Conservation (phyloP, 1,140 invertebrate species). For the Onthophagus taurus region DNA sequence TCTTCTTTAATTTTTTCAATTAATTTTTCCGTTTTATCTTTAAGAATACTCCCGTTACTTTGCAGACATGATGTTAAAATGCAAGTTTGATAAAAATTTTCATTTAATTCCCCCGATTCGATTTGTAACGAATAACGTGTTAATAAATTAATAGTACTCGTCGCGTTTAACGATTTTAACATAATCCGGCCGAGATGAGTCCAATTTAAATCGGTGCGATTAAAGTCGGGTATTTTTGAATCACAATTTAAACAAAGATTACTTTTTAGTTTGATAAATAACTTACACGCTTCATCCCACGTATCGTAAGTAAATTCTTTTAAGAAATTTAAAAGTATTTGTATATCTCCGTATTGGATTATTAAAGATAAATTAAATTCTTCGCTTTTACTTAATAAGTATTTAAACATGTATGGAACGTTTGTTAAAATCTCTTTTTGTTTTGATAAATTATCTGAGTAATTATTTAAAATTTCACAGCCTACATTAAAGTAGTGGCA, state of each 20-base stretch:
- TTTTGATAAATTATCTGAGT: conserved; percentile 12
- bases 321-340: conserved; percentile 21
- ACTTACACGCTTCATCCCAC: conserved; percentile 28
- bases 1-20: conserved; percentile 14
- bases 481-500: conserved; percentile 24
- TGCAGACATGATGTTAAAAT: conserved; percentile 24
- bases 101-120: conserved; percentile 31
- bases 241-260: conserved; percentile 36
- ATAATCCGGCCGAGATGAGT: conserved; percentile 29
- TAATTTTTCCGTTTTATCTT: conserved; percentile 17
- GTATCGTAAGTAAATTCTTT: conserved; percentile 27
- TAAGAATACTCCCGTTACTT: conserved; percentile 6
- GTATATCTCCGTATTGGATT: conserved; percentile 28
- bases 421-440: conserved; percentile 18
- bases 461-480: conserved; percentile 19
- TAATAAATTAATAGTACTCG: conserved; percentile 30
- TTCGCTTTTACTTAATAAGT: conserved; percentile 16
- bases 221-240: conserved; percentile 21
- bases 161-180: conserved; percentile 33
- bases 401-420: conserved; percentile 28
- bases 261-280: conserved; percentile 29
- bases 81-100: conserved; percentile 33
- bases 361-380: conserved; percentile 23
- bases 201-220: conserved; percentile 36
- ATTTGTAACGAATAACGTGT: conserved; percentile 32